Evolutionary conservation across 2,888 invertebrate species (phyloP).

Genomic region (Hypsopygia costalis): DNA sequence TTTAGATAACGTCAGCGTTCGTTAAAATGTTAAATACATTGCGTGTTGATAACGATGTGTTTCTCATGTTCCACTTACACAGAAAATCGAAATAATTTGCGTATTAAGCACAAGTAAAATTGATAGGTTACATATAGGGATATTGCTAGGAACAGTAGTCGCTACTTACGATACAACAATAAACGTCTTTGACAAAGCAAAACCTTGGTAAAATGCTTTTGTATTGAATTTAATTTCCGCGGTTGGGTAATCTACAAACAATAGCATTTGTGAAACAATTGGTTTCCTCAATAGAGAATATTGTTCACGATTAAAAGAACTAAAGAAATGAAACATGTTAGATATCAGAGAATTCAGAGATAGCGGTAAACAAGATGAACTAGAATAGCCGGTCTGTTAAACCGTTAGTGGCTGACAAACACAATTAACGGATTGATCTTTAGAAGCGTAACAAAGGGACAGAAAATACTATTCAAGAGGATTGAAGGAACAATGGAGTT

Average conservation of each 20-base stretch:
- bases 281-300: neutral
- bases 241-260: neutral
- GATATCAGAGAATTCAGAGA: slow-evolving; percentile 47
- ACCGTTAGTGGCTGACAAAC: slow-evolving; percentile 63
- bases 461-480: neutral
- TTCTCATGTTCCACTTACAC: too few relatives aligned
- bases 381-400: slow-evolving; percentile 61
- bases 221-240: neutral
- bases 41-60: too few relatives aligned
- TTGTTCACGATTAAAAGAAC: neutral
- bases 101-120: too few relatives aligned
- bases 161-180: neutral
- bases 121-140: too few relatives aligned
- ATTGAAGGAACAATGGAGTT: neutral
- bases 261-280: too few relatives aligned
- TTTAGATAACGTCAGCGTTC: too few relatives aligned
- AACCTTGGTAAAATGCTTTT: neutral
- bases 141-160: neutral
- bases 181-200: neutral
- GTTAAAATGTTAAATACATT: too few relatives aligned
- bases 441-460: neutral
- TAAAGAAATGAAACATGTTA: slow-evolving; percentile 16
- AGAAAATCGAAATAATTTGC: too few relatives aligned
- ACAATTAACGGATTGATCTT: slow-evolving; percentile 56
- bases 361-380: slow-evolving; percentile 67